Conservation (phyloP, 2,113 vertebrate species). For the Ondatra zibethicus region DNA sequence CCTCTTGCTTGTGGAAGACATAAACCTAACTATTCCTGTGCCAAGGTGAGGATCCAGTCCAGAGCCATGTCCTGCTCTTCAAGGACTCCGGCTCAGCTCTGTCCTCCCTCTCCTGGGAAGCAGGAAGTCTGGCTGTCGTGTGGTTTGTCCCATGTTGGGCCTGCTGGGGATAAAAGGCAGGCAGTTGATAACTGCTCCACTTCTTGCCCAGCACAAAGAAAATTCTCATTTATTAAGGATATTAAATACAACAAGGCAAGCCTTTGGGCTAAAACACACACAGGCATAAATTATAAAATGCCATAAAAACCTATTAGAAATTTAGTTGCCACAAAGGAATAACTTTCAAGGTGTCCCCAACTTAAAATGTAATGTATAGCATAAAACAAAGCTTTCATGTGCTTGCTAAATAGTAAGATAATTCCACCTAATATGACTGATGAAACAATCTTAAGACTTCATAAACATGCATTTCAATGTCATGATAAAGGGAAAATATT, state of each 20-base stretch:
- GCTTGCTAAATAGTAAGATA: not conserved
- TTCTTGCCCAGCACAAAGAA: not conserved
- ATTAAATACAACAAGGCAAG: constrained; percentile 12
- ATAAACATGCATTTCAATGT: constrained; percentile 60
- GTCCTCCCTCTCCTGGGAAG: not conserved
- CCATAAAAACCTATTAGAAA: constrained; percentile 35
- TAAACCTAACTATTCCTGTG: not conserved
- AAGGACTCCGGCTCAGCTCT: not conserved
- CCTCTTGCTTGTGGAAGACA: not conserved
- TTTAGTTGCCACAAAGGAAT: not conserved
- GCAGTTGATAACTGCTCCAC: not conserved
- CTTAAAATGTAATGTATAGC: not conserved
- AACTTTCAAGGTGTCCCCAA: constrained; percentile 1
- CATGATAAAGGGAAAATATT: constrained; percentile 59
- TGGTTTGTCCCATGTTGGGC: not conserved
- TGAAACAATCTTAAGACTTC: constrained; percentile 27
- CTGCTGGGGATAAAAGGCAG: not conserved
- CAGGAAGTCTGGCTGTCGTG: not conserved
- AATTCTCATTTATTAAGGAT: not conserved
- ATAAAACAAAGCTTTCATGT: constrained; percentile 5
- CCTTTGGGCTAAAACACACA: constrained; percentile 29
- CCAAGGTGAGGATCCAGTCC: not conserved
- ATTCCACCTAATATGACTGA: not conserved
- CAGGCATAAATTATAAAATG: not conserved
- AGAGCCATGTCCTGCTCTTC: not conserved